Percentiles rank a stretch among this genome's conserved stretches.
phyloP scores from a whole-genome alignment of 1,140 invertebrate genomes.

The Rhyacophila brunnea region DNA sequence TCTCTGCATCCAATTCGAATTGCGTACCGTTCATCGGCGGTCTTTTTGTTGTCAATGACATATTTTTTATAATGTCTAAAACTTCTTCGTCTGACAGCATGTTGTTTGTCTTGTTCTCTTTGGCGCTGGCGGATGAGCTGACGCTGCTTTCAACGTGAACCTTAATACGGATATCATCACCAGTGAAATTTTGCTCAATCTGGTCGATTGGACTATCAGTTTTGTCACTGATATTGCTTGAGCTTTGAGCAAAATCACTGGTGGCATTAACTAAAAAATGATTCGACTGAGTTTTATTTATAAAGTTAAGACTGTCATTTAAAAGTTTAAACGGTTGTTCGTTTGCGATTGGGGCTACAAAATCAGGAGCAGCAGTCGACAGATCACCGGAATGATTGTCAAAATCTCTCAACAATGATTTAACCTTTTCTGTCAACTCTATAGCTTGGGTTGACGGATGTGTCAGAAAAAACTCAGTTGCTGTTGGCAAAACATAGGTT shows the following conservation, averaged over 20 bases:
- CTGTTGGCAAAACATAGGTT: constrained; percentile 25
- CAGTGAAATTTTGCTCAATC: background rate
- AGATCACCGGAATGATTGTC: constrained; percentile 1
- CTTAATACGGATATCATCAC: constrained; percentile 7
- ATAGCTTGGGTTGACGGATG: constrained; percentile 32
- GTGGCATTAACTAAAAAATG: background rate
- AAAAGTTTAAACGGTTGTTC: constrained; percentile 12
- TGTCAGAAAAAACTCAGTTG: constrained; percentile 32
- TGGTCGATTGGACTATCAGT: background rate
- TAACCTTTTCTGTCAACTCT: constrained; percentile 28
- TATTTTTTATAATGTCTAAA: constrained; percentile 24
- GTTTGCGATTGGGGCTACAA: constrained; percentile 18
- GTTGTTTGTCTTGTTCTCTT: background rate
- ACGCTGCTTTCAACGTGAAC: constrained; percentile 19
- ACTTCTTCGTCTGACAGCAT: constrained; percentile 20
- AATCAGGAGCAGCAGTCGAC: constrained; percentile 11
- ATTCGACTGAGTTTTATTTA: background rate
- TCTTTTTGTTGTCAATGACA: constrained; percentile 5
- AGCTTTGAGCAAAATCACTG: background rate
- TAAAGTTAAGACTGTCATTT: background rate
- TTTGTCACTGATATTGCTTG: constrained; percentile 1
- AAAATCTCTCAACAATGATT: constrained; percentile 24
- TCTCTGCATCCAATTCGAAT: constrained; percentile 36
- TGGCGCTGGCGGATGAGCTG: constrained; percentile 3
- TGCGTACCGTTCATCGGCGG: background rate